phyloP scores from a whole-genome alignment of 2,888 invertebrate genomes.

The Baccha elongata region DNA sequence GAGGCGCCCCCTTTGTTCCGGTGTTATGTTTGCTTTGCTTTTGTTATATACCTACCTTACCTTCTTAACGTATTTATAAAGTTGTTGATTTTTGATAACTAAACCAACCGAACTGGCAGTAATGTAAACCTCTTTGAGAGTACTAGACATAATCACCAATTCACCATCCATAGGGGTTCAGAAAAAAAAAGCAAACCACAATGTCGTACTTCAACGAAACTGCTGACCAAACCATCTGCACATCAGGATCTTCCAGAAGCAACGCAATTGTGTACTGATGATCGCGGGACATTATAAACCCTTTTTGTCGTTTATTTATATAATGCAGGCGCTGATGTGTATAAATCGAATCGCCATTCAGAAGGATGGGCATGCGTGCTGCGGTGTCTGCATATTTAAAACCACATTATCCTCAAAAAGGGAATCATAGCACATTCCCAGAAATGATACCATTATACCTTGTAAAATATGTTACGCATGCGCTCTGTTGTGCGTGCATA shows the following conservation, averaged over 20 bases:
- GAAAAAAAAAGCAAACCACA: conserved; percentile 20
- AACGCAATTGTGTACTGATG: neutral
- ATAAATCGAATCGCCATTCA: conserved; percentile 49
- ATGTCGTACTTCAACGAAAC: conserved; percentile 51
- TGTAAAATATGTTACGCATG: conserved; percentile 68
- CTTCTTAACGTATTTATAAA: conserved; percentile 5
- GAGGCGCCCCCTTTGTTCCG: conserved; percentile 57
- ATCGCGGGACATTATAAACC: conserved; percentile 30
- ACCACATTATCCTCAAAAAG: conserved; percentile 67
- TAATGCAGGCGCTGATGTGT: conserved; percentile 51
- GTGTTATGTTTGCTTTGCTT: conserved; percentile 14
- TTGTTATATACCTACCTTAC: neutral
- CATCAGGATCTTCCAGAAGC: conserved; percentile 49
- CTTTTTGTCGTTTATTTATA: conserved; percentile 15
- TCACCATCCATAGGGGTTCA: conserved; percentile 36
- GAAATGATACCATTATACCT: conserved; percentile 69
- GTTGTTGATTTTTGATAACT: conserved; percentile 56
- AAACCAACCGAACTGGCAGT: conserved; percentile 31
- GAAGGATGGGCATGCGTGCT: conserved; percentile 45
- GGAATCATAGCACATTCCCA: conserved; percentile 68
- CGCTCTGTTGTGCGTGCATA: conserved; percentile 33
- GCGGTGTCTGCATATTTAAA: conserved; percentile 62
- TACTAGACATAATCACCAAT: neutral
- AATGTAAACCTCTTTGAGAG: conserved; percentile 7
- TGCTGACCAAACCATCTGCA: conserved; percentile 57